Base-by-base conservation (phyloP, 1,140 invertebrate genomes). In the Lethocerus indicus region DNA sequence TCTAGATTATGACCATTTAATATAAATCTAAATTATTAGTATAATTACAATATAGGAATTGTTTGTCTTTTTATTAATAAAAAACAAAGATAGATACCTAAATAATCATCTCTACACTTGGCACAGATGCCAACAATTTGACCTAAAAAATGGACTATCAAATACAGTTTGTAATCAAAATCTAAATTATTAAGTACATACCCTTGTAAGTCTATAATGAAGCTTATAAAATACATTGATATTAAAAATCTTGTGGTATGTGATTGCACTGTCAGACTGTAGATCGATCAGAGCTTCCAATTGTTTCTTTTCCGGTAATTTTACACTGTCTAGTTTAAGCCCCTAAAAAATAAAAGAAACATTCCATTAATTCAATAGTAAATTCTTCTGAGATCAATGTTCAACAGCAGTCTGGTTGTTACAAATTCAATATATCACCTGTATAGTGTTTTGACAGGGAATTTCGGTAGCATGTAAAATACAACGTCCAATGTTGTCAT, bases 401-500 rank as follows among this genome's bases (percentile, higher is more conserved):
- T n/a, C n/a, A n/a, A n/a, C n/a, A n/a, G n/a, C n/a, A n/a, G n/a
- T n/a, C n/a, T n/a, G n/a, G n/a, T n/a, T n/a, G n/a, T n/a, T n/a
- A n/a, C n/a, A n/a, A n/a, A n/a, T n/a, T n/a, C 16, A 4, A 21
- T 44, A 24, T 29, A 18, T 32, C 40, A 60, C 58, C 50, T 58
- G 56, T 28, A 58, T 39, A 29, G 32, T 43, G 50, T 69, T 63
- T 53, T 69, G 62, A 59, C 81, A 84, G 9, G 73, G 63, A 35
- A 78, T 59, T 36, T 74, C 72, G 16, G 73, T 71, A 14, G 78
- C 74, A 63, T 86, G 78, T 18, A 79, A 63, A 26, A 89, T 73
- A 62, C 87, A 92, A 54, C 79, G 69, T 16, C 86, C 87, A 54
- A 92, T 70, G 67, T 88, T 89, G 58, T 86, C 74, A 61, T 81